These are phyloP conservation scores for Nemoura dubitans DNA, from an alignment of 2,888 invertebrate genomes.

Conservation along the genomic window DNA sequence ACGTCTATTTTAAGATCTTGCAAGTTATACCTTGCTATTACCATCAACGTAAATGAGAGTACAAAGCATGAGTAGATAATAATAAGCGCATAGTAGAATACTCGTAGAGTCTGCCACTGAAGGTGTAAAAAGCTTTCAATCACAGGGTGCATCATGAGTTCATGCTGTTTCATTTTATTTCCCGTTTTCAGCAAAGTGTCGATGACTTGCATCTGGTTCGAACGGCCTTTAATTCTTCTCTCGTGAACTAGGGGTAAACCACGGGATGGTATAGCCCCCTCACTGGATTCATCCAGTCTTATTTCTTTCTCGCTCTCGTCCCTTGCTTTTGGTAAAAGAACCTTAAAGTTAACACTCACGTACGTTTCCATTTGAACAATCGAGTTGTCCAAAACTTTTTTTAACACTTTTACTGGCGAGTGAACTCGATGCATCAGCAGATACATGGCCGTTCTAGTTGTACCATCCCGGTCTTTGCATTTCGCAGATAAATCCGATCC, in stretches of 20 bases:
- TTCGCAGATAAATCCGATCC: constrained; percentile 17
- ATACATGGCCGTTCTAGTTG: constrained; percentile 61
- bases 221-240: background rate
- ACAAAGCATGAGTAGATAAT: constrained; percentile 64
- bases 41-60: constrained; percentile 63
- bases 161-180: constrained; percentile 63
- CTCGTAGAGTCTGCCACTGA: constrained; percentile 66
- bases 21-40: constrained; percentile 58
- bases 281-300: background rate
- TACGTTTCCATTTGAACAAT: background rate
- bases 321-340: constrained; percentile 51
- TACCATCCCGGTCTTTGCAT: constrained; percentile 56
- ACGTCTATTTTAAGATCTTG: constrained; percentile 56
- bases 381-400: background rate
- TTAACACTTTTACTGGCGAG: constrained; percentile 16
- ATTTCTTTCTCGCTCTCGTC: background rate
- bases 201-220: constrained; percentile 66
- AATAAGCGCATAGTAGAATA: constrained; percentile 66
- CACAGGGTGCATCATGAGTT: constrained; percentile 65
- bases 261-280: background rate
- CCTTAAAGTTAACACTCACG: constrained; percentile 64
- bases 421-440: constrained; percentile 27
- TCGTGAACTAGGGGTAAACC: background rate
- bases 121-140: constrained; percentile 54
- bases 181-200: constrained; percentile 66